phyloP scores from a whole-genome alignment of 2,113 vertebrate genomes.

The Gorsachius goisagi region DNA sequence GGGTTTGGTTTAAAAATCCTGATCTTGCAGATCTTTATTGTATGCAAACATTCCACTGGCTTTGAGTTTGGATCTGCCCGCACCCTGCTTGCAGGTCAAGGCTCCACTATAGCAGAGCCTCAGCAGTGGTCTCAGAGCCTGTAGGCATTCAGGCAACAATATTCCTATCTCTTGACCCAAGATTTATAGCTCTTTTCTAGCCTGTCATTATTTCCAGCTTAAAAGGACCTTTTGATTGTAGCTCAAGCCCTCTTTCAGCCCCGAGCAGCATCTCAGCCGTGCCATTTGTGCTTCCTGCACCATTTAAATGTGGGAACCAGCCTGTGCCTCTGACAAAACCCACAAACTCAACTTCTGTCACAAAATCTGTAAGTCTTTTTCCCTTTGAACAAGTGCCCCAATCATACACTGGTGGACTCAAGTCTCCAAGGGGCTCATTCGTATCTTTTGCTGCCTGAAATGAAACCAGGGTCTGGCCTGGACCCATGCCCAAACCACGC shows the following conservation, averaged over 20 bases:
- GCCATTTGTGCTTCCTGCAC: background rate
- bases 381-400: background rate
- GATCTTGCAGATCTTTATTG: background rate
- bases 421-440: background rate
- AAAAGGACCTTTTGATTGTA: background rate
- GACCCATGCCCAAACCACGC: background rate
- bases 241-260: background rate
- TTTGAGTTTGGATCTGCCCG: background rate
- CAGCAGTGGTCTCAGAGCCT: background rate
- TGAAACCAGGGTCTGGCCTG: background rate
- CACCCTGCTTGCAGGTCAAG: background rate
- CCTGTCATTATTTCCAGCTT: background rate
- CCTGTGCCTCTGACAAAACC: background rate
- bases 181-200: background rate
- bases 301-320: background rate
- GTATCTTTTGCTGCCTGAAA: background rate
- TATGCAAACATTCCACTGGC: background rate
- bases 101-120: background rate
- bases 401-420: background rate
- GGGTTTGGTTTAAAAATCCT: background rate
- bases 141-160: background rate
- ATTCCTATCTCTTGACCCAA: background rate
- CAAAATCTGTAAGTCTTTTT: background rate
- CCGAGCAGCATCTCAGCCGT: accelerated
- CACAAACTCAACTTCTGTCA: background rate